phyloP scores from a whole-genome alignment of 2,113 vertebrate genomes.

The Suricata suricatta region DNA sequence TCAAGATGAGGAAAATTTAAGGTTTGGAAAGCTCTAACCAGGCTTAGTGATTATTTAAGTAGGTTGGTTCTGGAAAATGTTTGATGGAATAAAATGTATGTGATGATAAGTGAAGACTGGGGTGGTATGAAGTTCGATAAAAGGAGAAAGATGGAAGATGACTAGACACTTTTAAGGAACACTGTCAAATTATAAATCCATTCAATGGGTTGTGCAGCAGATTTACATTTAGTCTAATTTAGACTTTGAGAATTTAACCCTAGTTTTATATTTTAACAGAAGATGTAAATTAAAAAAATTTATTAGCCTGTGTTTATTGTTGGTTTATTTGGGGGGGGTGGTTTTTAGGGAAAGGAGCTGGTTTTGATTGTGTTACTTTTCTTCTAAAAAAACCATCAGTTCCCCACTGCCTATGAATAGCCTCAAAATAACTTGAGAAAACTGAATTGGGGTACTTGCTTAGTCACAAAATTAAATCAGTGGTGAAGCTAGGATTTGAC shows the following conservation, averaged over 20 bases:
- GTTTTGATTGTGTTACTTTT: constrained; percentile 33
- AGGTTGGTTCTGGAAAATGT: neutral
- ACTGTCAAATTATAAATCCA: constrained; percentile 55
- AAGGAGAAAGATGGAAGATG: constrained; percentile 9
- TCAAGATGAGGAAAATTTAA: constrained; percentile 21
- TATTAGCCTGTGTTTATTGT: constrained; percentile 2
- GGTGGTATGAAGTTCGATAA: neutral
- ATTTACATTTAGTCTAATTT: constrained; percentile 69
- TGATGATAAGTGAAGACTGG: neutral
- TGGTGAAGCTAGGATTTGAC: neutral
- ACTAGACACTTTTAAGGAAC: constrained; percentile 39
- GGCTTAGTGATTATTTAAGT: constrained; percentile 37
- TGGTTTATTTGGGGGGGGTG: neutral
- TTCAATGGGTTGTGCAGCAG: constrained; percentile 49
- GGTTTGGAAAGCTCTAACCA: neutral
- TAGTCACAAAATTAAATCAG: neutral
- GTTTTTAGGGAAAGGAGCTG: neutral
- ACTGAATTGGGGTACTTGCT: neutral
- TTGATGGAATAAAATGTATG: constrained; percentile 34
- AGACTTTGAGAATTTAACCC: constrained; percentile 61
- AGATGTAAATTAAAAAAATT: constrained; percentile 59
- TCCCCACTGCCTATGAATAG: neutral
- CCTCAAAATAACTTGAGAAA: constrained; percentile 35
- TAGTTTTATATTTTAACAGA: constrained; percentile 67
- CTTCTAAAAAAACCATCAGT: neutral